Conservation (phyloP, 2,888 invertebrate genomes). For the Cyrtodaria siliqua region DNA sequence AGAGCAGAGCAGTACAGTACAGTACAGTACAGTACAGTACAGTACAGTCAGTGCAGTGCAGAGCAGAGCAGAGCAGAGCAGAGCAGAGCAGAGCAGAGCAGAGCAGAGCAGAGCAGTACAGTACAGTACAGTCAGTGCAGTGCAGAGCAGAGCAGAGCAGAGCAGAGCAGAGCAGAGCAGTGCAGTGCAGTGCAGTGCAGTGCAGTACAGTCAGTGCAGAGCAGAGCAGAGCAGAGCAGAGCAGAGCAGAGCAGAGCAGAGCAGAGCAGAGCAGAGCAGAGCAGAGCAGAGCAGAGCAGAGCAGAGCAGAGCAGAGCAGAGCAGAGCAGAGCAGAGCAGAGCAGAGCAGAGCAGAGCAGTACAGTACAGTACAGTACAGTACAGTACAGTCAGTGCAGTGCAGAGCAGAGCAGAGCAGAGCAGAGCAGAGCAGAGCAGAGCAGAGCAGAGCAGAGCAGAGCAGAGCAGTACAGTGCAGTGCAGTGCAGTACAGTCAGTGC, state of each 20-base stretch:
- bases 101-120: background rate
- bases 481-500: background rate
- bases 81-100: conserved; percentile 1
- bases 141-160: conserved; percentile 1
- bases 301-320: background rate
- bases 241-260: background rate
- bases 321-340: background rate
- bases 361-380: background rate
- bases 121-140: too few relatives aligned
- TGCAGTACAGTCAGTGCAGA: too few relatives aligned
- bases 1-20: background rate
- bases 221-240: background rate
- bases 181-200: background rate
- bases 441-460: conserved; percentile 1
- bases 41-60: too few relatives aligned
- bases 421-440: background rate
- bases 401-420: background rate
- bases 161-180: background rate
- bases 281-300: background rate
- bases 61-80: background rate
- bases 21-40: background rate
- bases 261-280: background rate
- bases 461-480: background rate
- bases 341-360: background rate
- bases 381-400: too few relatives aligned